These are phyloP conservation scores for Fopius arisanus DNA, from an alignment of 1,140 invertebrate genomes.

Conservation along the genomic window DNA sequence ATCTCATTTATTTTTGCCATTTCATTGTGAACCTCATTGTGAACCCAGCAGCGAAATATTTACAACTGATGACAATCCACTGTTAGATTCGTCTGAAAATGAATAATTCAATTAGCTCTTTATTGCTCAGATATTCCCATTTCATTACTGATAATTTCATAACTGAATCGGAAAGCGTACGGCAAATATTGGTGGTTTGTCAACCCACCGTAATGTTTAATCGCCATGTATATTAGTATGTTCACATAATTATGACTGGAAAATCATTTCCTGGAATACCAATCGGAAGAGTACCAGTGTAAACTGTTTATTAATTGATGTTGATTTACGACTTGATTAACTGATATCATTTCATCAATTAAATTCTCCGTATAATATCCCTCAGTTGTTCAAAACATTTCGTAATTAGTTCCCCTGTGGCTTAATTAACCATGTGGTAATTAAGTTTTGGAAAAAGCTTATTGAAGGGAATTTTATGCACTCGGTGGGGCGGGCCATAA, in stretches of 20 bases:
- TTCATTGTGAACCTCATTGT: too few species aligned
- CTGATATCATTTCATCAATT: not conserved
- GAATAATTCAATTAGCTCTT: slow-evolving; percentile 16
- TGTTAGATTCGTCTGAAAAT: not conserved
- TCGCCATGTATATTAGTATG: slow-evolving; percentile 4
- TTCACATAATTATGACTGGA: not conserved
- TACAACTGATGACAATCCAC: not conserved
- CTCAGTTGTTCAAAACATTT: not conserved
- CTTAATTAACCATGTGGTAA: not conserved
- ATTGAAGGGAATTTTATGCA: not conserved
- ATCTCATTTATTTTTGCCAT: too few species aligned
- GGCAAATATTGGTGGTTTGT: not conserved
- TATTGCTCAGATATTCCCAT: slow-evolving; percentile 12
- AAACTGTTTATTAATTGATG: slow-evolving; percentile 10
- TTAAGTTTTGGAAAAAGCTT: not conserved
- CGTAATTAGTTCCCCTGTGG: not conserved
- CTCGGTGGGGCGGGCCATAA: not conserved
- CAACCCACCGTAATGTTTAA: not conserved
- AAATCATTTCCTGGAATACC: not conserved
- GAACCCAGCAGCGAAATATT: too few species aligned
- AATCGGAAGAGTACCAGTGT: not conserved
- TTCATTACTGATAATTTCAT: slow-evolving; percentile 19
- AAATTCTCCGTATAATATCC: not conserved
- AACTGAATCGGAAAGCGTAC: not conserved
- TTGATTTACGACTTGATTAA: not conserved